Percentiles rank a stretch among this genome's conserved stretches.
Evolutionary conservation across 2,797 vertebrate species (phyloP).

Genomic region (Melanotaenia pygmaea): DNA sequence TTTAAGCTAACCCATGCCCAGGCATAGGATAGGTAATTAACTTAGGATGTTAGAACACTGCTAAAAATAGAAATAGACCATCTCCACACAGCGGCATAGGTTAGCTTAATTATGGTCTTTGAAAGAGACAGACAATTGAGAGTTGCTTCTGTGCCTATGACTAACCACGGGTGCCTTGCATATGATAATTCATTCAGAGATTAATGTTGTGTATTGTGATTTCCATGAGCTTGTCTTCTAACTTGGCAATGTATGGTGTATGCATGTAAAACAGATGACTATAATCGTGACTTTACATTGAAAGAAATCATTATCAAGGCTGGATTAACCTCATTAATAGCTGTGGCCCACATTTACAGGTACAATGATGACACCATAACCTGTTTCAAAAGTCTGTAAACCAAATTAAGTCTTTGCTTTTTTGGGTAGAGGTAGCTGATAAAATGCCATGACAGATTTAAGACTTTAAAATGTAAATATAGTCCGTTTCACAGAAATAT

Average conservation of each 20-base stretch:
- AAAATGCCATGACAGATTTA: constrained; percentile 20
- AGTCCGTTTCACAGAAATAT: constrained; percentile 11
- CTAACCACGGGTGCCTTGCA: constrained; percentile 75
- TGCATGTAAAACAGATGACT: constrained; percentile 67
- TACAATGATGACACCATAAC: constrained; percentile 7
- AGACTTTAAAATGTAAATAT: background rate
- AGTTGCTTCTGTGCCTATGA: constrained; percentile 79
- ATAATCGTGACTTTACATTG: constrained; percentile 39
- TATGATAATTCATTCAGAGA: constrained; percentile 65
- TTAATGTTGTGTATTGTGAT: constrained; percentile 61
- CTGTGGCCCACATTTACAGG: constrained; percentile 19
- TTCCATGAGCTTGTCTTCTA: constrained; percentile 61
- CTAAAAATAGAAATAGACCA: constrained; percentile 57
- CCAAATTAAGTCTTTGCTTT: constrained; percentile 22
- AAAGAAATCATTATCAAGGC: constrained; percentile 69
- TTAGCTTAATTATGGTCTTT: constrained; percentile 75
- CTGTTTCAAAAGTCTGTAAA: constrained; percentile 22
- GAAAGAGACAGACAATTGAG: constrained; percentile 63
- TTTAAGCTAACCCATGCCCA: constrained; percentile 77
- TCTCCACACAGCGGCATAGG: constrained; percentile 63
- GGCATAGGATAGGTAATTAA: constrained; percentile 62
- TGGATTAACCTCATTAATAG: constrained; percentile 45
- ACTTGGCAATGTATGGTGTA: constrained; percentile 49
- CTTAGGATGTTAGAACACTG: constrained; percentile 31
- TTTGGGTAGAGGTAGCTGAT: constrained; percentile 17